phyloP scores from a whole-genome alignment of 1,140 invertebrate genomes.

The Acromyrmex echinatior region DNA sequence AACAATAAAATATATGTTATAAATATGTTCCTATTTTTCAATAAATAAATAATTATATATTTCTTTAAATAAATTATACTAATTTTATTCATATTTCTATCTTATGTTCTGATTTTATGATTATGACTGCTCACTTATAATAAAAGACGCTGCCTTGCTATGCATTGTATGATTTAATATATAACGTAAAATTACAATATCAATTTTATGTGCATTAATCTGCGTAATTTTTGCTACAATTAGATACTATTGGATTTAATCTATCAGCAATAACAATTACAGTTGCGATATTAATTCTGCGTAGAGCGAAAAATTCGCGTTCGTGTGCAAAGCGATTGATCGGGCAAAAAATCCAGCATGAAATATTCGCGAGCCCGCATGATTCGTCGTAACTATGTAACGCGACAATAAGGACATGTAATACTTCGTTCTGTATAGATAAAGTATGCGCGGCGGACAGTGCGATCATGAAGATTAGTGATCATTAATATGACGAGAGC shows the following conservation, averaged over 20 bases:
- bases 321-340: background rate
- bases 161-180: too few relatives aligned
- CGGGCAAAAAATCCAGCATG: background rate
- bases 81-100: too few relatives aligned
- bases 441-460: background rate
- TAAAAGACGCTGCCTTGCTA: too few relatives aligned
- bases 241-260: slow-evolving; percentile 23
- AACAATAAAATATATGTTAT: too few relatives aligned
- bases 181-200: too few relatives aligned
- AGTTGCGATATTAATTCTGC: background rate
- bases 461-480: slow-evolving; percentile 41
- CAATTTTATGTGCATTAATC: too few relatives aligned
- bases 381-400: background rate
- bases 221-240: background rate
- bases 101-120: too few relatives aligned
- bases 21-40: too few relatives aligned
- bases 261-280: background rate
- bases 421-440: slow-evolving; percentile 5
- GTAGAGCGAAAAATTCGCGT: background rate
- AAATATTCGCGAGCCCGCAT: background rate
- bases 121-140: too few relatives aligned
- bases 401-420: background rate
- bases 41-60: too few relatives aligned
- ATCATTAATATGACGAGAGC: slow-evolving; percentile 46
- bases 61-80: too few relatives aligned